A percentile compares a stretch with the other conserved stretches of the same genome.
These are phyloP conservation scores for Coelinius sp. DNA, from an alignment of 2,888 invertebrate species.

Conservation along the genomic window DNA sequence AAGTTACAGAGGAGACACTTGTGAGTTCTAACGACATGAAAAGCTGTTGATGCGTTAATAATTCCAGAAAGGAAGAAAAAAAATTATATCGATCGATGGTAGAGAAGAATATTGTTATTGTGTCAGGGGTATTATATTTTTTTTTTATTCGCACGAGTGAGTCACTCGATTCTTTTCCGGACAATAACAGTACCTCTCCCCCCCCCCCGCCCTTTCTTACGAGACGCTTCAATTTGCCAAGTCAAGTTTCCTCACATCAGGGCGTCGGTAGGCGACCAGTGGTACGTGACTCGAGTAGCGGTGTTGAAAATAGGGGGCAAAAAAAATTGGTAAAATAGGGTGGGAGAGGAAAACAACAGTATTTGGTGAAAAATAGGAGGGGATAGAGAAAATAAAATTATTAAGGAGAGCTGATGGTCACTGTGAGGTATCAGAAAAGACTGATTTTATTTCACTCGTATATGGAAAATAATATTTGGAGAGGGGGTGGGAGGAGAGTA, in stretches of 20 bases:
- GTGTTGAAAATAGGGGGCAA: conserved; percentile 6
- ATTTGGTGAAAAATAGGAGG: neutral
- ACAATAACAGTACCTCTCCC: neutral
- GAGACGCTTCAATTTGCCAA: conserved; percentile 21
- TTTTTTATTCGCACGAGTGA: conserved; percentile 2
- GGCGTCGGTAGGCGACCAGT: neutral
- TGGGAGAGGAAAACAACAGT: neutral
- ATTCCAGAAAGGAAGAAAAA: no score
- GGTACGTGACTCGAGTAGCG: conserved; percentile 33
- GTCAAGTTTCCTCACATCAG: conserved; percentile 36
- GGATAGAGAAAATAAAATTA: neutral
- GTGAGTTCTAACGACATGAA: no score
- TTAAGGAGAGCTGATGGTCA: neutral
- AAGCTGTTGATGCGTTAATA: no score
- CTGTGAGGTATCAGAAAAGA: neutral
- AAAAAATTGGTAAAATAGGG: neutral
- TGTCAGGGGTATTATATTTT: neutral
- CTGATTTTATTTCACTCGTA: neutral
- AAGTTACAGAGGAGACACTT: no score
- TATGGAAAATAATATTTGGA: neutral
- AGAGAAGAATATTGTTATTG: neutral
- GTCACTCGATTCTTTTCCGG: neutral
- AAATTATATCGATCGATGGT: no score
- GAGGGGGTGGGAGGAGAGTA: neutral
- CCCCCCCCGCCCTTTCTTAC: neutral